Conservation (phyloP, 2,888 invertebrate genomes). For the Amblyjoppa proteus region DNA sequence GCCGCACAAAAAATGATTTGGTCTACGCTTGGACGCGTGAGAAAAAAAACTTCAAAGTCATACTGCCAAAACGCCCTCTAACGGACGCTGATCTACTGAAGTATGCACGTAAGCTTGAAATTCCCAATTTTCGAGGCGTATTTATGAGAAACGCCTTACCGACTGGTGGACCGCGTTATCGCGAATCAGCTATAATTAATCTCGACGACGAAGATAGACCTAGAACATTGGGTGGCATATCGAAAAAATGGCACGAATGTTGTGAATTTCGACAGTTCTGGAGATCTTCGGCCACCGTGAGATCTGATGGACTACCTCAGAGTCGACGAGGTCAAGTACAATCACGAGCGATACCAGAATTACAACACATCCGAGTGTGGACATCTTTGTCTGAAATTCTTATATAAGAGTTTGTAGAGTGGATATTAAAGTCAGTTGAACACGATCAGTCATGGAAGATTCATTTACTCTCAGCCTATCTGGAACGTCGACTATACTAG, state of each 20-base stretch:
- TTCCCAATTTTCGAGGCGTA: conserved; percentile 79
- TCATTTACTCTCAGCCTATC: conserved; percentile 74
- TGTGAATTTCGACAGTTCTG: conserved; percentile 47
- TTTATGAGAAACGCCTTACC: conserved; percentile 72
- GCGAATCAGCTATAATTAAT: conserved; percentile 43
- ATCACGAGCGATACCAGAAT: conserved; percentile 42
- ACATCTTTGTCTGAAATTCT: conserved; percentile 52
- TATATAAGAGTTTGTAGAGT: conserved; percentile 10
- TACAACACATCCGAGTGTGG: conserved; percentile 39
- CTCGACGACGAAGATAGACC: conserved; percentile 28
- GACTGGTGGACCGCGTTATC: not conserved
- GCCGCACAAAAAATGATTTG: conserved; percentile 69
- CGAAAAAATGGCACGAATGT: conserved; percentile 33
- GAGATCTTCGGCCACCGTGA: conserved; percentile 23
- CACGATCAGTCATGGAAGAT: conserved; percentile 52
- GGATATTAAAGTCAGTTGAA: conserved; percentile 7
- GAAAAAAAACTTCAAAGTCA: conserved; percentile 55
- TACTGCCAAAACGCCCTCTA: conserved; percentile 75
- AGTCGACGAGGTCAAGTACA: conserved; percentile 16
- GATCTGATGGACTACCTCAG: conserved; percentile 45
- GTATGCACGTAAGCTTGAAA: conserved; percentile 69
- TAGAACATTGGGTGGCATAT: conserved; percentile 30
- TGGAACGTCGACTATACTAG: conserved; percentile 71
- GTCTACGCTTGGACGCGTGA: conserved; percentile 49
- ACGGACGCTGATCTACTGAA: conserved; percentile 76